Conservation (phyloP, 2,888 invertebrate species). For the Pristionchus fissidentatus region DNA sequence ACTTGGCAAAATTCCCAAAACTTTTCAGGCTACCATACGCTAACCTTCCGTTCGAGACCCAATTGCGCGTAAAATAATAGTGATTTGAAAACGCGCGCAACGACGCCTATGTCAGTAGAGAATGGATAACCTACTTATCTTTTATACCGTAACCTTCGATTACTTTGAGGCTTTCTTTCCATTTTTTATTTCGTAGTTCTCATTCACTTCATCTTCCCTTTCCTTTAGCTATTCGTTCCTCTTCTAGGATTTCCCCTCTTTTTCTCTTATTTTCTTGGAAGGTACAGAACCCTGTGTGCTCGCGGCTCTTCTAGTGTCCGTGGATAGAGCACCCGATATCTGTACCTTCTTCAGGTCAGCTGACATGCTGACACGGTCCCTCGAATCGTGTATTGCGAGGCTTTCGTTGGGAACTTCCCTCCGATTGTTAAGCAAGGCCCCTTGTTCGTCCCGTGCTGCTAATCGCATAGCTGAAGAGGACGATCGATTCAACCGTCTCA, state of each 20-base stretch:
- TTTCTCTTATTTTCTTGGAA: background rate
- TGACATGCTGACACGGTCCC: constrained; percentile 37
- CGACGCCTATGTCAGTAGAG: background rate
- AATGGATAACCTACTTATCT: constrained; percentile 17
- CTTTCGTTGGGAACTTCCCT: constrained; percentile 33
- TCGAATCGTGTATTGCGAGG: constrained; percentile 24
- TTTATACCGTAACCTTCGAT: constrained; percentile 19
- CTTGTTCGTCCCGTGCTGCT: constrained; percentile 22
- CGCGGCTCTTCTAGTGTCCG: constrained; percentile 14
- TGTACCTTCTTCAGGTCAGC: constrained; percentile 38
- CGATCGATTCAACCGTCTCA: constrained; percentile 21
- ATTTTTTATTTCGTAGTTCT: background rate
- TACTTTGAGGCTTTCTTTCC: background rate
- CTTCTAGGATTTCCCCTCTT: background rate
- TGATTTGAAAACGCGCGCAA: background rate
- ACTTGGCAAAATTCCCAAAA: constrained; percentile 26
- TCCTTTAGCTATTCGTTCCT: background rate
- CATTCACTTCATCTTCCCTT: background rate
- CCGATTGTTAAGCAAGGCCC: background rate
- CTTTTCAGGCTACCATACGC: background rate
- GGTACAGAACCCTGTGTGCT: background rate
- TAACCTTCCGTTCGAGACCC: background rate
- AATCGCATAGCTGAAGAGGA: constrained; percentile 17
- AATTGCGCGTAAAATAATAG: background rate
- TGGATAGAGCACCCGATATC: background rate